Evolutionary conservation across 1,140 invertebrate genomes (phyloP), one percentile per base, ranked within the genome.

Genomic region (Aphis craccivora): DNA sequence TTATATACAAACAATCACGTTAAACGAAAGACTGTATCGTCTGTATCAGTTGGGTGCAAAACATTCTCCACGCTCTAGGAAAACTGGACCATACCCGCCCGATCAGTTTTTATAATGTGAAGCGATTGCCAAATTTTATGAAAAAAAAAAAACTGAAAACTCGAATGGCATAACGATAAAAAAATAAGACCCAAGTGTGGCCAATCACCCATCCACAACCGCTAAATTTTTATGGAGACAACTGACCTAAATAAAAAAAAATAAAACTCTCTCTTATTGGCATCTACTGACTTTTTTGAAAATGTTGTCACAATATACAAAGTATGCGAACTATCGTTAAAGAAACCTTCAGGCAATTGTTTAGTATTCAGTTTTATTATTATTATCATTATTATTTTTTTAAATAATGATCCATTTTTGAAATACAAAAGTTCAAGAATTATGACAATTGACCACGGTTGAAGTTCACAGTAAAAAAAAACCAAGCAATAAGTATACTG

Each of bases 331-430:
- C 40, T 30, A 87, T 48, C 40, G 14, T 87, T 87, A n/a, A 5
- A n/a, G 14, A 87, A 87, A 23, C 30, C 84, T 87, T 20, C 3
- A 43, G 84, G 84, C 84, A 43, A 37, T 45, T 43, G 43, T 48
- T 43, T 87, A 87, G 48, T 87, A 48, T 87, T 87, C 9, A 87
- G 43, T 45, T 87, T 87, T 87, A 45, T 43, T 84, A 76, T 76
- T 76, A n/a, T 76, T 76, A 40, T 40, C 1, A 35, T n/a, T 76
- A 84, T 84, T 84, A 87, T 43, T 87, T 48, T 87, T 45, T 30
- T 87, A 30, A 43, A 87, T 45, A 87, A 87, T 87, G 84, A 48
- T 87, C 30, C 43, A 20, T 87, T 45, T 45, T 37, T 45, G 22
- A 40, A 84, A 84, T 40, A 84, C 25, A 48, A 87, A 87, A 87